phyloP scores from a whole-genome alignment of 2,797 vertebrate genomes.

The Psittacula echo region DNA sequence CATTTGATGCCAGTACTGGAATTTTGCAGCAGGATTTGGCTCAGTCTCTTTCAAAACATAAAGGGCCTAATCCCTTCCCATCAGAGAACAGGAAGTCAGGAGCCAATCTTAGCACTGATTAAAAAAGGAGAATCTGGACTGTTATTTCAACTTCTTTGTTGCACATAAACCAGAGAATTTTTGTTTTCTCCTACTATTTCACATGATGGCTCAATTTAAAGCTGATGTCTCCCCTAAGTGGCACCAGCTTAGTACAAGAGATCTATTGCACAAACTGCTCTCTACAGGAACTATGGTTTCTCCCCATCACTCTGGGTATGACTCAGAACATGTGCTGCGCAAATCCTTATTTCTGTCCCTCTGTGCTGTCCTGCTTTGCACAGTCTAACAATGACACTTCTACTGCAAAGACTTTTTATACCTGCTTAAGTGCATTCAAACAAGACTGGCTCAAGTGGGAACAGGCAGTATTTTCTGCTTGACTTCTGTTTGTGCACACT shows the following conservation, averaged over 20 bases:
- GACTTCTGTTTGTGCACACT: background rate
- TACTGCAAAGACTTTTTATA: background rate
- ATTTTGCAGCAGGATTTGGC: conserved; percentile 43
- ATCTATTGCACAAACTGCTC: background rate
- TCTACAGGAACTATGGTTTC: background rate
- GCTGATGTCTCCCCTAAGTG: background rate
- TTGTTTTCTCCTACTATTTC: background rate
- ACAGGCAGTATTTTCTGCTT: background rate
- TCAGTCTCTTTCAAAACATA: conserved; percentile 7
- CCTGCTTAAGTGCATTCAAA: background rate
- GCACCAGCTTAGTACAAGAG: background rate
- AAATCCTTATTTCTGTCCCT: background rate
- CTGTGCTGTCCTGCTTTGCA: background rate
- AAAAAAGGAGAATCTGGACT: background rate
- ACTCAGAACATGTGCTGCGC: background rate
- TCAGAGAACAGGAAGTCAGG: conserved; percentile 47
- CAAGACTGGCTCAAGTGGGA: background rate
- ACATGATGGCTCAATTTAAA: background rate
- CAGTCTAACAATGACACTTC: background rate
- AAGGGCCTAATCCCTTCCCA: conserved; percentile 35
- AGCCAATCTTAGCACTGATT: conserved; percentile 39
- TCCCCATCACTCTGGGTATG: background rate
- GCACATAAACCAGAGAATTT: background rate
- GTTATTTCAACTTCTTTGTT: conserved; percentile 41
- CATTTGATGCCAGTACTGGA: conserved; percentile 20